A percentile compares a stretch with the other conserved stretches of the same genome.
Evolutionary conservation across 2,888 invertebrate species (phyloP).

Genomic region (Xanthia togata): DNA sequence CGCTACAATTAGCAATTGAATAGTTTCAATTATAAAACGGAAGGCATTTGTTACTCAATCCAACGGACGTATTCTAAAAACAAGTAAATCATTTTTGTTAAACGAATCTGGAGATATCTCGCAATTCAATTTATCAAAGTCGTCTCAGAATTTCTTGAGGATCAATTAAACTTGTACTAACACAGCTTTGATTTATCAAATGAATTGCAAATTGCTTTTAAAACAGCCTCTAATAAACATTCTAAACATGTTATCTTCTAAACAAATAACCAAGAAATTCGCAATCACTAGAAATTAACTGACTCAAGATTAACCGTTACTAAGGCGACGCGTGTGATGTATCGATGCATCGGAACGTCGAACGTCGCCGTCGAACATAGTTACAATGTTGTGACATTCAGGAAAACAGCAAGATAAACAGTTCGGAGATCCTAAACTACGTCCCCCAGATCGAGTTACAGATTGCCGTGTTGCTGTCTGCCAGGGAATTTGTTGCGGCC

Average conservation of each 20-base stretch:
- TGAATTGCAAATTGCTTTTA: neutral
- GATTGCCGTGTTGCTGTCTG: slow-evolving; percentile 78
- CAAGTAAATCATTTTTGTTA: neutral
- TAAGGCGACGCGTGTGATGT: slow-evolving; percentile 56
- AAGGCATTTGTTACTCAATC: slow-evolving; percentile 9
- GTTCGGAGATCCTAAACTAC: slow-evolving; percentile 57
- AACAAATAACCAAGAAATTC: slow-evolving; percentile 45
- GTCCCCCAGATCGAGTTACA: slow-evolving; percentile 75
- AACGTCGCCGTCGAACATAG: slow-evolving; percentile 53
- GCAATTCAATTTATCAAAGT: slow-evolving; percentile 1
- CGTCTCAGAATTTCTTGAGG: neutral
- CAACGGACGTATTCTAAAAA: neutral
- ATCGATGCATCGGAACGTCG: slow-evolving; percentile 56
- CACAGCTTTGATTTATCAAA: neutral
- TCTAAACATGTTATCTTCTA: slow-evolving; percentile 24
- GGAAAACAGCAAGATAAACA: slow-evolving; percentile 64
- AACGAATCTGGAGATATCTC: neutral
- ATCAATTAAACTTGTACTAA: neutral
- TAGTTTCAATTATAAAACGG: neutral
- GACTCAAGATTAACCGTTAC: slow-evolving; percentile 49
- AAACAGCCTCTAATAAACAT: slow-evolving; percentile 18
- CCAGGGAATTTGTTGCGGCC: slow-evolving; percentile 76
- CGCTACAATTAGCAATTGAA: neutral
- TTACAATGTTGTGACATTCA: slow-evolving; percentile 63
- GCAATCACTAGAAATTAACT: slow-evolving; percentile 49